Conservation (phyloP, 2,113 vertebrate species). For the Apodemus speciosus region DNA sequence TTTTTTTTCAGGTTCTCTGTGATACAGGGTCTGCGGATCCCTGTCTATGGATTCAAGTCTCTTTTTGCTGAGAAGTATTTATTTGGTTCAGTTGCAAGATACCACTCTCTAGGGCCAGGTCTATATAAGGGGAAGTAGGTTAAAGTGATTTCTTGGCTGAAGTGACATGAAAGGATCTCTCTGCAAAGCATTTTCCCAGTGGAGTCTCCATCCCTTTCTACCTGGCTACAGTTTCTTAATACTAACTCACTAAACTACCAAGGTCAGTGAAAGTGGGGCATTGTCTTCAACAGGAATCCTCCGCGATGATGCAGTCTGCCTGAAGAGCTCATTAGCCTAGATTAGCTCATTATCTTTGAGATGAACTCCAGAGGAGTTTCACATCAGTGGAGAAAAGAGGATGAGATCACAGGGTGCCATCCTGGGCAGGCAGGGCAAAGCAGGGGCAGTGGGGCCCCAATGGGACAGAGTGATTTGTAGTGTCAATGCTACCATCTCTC, state of each 20-base stretch:
- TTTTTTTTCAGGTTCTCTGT: background rate
- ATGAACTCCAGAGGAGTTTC: conserved; percentile 53
- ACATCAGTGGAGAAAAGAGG: background rate
- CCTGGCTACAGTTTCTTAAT: conserved; percentile 27
- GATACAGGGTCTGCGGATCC: background rate
- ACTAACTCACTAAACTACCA: conserved; percentile 28
- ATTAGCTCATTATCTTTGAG: conserved; percentile 69
- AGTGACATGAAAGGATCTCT: conserved; percentile 38
- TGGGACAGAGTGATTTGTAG: background rate
- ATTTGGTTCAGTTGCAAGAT: conserved; percentile 9
- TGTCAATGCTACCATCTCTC: background rate
- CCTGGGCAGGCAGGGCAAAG: background rate
- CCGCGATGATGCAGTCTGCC: background rate
- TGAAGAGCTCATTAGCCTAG: conserved; percentile 58
- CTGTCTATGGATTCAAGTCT: background rate
- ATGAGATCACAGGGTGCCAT: conserved; percentile 2
- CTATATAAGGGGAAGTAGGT: background rate
- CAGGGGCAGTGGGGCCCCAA: background rate
- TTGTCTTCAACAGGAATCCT: conserved; percentile 37
- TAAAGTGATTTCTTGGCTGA: background rate
- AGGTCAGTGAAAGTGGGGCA: conserved; percentile 59
- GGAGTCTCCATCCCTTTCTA: conserved; percentile 18
- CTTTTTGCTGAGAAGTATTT: background rate
- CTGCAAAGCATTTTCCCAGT: conserved; percentile 9
- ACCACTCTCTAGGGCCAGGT: conserved; percentile 16